phyloP scores from a whole-genome alignment of 2,113 vertebrate genomes.

The Oryzias curvinotus region DNA sequence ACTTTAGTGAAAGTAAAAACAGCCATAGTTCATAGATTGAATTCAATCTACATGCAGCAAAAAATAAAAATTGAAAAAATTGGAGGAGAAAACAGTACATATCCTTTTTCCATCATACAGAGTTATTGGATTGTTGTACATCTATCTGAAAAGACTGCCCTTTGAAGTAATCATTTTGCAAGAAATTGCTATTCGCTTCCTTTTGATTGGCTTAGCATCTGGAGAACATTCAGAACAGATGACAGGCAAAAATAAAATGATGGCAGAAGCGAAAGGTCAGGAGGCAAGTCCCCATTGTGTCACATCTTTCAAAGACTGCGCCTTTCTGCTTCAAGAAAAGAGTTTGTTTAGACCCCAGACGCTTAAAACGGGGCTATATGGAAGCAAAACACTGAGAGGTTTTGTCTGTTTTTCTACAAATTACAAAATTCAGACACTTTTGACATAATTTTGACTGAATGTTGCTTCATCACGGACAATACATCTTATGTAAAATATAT shows the following conservation, averaged over 20 bases:
- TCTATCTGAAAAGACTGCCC: constrained; percentile 20
- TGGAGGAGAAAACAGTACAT: constrained; percentile 10
- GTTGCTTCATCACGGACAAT: too few species aligned
- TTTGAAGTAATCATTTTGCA: constrained; percentile 36
- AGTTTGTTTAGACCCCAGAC: too few species aligned
- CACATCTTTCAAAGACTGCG: constrained; percentile 22
- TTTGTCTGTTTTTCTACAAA: too few species aligned
- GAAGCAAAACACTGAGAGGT: too few species aligned
- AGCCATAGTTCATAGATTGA: constrained; percentile 50
- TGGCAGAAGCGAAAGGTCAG: constrained; percentile 9
- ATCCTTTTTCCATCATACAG: constrained; percentile 19
- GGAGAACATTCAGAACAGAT: constrained; percentile 4
- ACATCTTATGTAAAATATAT: too few species aligned
- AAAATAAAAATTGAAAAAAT: constrained; percentile 29
- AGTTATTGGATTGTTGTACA: constrained; percentile 32
- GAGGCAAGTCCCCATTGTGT: constrained; percentile 14
- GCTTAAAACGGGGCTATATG: too few species aligned
- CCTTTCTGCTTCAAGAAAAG: background rate
- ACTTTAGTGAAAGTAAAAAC: background rate
- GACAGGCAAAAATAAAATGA: constrained; percentile 28
- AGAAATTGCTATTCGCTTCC: constrained; percentile 25
- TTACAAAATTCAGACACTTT: too few species aligned
- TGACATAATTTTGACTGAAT: too few species aligned
- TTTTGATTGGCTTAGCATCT: constrained; percentile 21
- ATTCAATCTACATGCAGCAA: constrained; percentile 44